Conservation (phyloP, 2,888 invertebrate species). For the Panopea generosa region DNA sequence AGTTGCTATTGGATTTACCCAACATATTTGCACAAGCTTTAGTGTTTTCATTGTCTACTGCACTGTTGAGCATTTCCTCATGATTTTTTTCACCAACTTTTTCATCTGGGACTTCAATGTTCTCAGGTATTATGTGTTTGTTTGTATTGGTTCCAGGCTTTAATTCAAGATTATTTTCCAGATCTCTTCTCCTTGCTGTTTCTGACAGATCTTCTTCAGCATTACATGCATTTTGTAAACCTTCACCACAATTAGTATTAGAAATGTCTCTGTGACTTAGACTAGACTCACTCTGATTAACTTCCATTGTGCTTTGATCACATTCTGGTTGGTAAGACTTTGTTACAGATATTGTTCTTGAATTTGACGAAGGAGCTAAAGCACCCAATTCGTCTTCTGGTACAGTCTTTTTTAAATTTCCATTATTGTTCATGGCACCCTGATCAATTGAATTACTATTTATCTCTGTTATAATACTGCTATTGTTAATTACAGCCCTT, state of each 20-base stretch:
- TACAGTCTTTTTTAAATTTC: neutral
- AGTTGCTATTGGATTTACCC: neutral
- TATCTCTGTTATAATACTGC: neutral
- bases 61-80: too few relatives aligned
- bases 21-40: neutral
- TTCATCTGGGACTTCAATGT: too few relatives aligned
- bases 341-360: constrained; percentile 30
- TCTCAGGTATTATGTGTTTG: too few relatives aligned
- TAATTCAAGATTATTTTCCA: neutral
- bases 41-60: too few relatives aligned
- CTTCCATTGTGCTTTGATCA: constrained; percentile 60
- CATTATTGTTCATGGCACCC: neutral
- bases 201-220: too few relatives aligned
- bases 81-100: too few relatives aligned
- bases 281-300: constrained; percentile 28
- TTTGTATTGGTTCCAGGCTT: too few relatives aligned
- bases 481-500: neutral
- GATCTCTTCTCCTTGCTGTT: neutral
- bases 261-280: neutral
- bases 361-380: constrained; percentile 15
- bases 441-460: neutral
- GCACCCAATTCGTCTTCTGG: constrained; percentile 50
- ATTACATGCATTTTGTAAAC: too few relatives aligned
- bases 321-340: constrained; percentile 73
- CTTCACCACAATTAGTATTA: too few relatives aligned